These are phyloP conservation scores for Trichopria drosophilae DNA, from an alignment of 2,888 invertebrate species.

Conservation along the genomic window DNA sequence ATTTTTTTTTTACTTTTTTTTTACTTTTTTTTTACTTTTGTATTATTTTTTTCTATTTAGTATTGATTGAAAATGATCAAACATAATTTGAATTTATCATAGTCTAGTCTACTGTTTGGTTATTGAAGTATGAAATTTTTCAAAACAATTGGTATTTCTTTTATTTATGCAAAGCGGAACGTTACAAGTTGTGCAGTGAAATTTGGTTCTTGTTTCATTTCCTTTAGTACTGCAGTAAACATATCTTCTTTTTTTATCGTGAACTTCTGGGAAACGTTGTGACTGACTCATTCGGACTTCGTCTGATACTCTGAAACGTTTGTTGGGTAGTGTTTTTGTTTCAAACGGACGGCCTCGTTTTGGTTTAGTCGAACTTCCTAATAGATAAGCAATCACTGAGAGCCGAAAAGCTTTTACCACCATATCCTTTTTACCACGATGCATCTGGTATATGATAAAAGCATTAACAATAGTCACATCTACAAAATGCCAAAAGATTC, in stretches of 20 bases:
- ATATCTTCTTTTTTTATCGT: slow-evolving; percentile 5
- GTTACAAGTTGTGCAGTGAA: slow-evolving; percentile 24
- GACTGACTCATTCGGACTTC: neutral
- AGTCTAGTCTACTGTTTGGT: too few relatives aligned
- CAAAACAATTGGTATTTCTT: slow-evolving; percentile 8
- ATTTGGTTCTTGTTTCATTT: slow-evolving; percentile 5
- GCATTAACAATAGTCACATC: slow-evolving; percentile 6
- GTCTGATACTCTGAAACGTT: neutral
- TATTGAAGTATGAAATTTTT: too few relatives aligned
- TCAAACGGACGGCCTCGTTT: slow-evolving; percentile 5
- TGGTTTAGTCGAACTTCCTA: neutral
- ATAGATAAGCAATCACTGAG: too few relatives aligned
- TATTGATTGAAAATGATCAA: too few relatives aligned
- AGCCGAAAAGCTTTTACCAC: too few relatives aligned
- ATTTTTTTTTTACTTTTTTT: too few relatives aligned
- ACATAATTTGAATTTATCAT: too few relatives aligned
- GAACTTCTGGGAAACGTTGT: neutral
- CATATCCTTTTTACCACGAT: too few relatives aligned
- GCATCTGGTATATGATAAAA: slow-evolving; percentile 13
- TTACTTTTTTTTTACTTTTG: too few relatives aligned
- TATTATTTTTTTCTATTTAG: too few relatives aligned
- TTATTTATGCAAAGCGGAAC: slow-evolving; percentile 11
- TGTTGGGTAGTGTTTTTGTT: neutral
- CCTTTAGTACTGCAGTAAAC: slow-evolving; percentile 11
- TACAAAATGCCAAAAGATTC: slow-evolving; percentile 36